Evolutionary conservation across 2,888 invertebrate species (phyloP).

Genomic region (Eledona agricola): DNA sequence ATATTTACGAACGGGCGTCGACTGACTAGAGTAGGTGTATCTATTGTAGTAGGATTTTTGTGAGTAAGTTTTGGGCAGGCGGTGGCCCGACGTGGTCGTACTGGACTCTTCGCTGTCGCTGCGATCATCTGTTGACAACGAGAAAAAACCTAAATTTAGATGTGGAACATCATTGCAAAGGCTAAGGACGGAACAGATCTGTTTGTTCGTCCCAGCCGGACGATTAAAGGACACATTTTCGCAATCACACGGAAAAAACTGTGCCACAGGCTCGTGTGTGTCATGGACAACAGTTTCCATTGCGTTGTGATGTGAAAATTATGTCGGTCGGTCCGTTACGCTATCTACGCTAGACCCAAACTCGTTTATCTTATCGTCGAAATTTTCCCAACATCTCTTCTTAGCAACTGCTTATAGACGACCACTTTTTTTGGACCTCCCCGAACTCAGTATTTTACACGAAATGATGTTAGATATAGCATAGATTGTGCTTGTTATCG

Average conservation of each 20-base stretch:
- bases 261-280: too few species aligned
- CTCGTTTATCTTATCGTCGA: too few species aligned
- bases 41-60: constrained; percentile 46
- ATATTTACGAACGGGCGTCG: constrained; percentile 58
- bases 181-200: constrained; percentile 24
- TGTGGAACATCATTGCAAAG: constrained; percentile 16
- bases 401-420: too few species aligned
- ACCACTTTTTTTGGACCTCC: too few species aligned
- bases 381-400: too few species aligned
- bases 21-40: constrained; percentile 60
- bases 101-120: constrained; percentile 61
- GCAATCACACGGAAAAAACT: constrained; percentile 6
- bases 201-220: constrained; percentile 6
- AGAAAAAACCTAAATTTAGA: constrained; percentile 36
- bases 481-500: too few species aligned
- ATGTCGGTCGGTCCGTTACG: too few species aligned
- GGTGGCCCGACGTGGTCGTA: constrained; percentile 43
- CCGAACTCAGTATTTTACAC: too few species aligned
- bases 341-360: too few species aligned
- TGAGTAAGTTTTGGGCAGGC: constrained; percentile 45
- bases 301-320: too few species aligned
- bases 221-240: constrained; percentile 16
- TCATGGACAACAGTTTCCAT: too few species aligned
- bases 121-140: constrained; percentile 49
- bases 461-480: too few species aligned